A percentile compares a stretch with the other conserved stretches of the same genome.
Conservation (phyloP, 2,797 vertebrate species). For the Gymnocypris eckloni region DNA sequence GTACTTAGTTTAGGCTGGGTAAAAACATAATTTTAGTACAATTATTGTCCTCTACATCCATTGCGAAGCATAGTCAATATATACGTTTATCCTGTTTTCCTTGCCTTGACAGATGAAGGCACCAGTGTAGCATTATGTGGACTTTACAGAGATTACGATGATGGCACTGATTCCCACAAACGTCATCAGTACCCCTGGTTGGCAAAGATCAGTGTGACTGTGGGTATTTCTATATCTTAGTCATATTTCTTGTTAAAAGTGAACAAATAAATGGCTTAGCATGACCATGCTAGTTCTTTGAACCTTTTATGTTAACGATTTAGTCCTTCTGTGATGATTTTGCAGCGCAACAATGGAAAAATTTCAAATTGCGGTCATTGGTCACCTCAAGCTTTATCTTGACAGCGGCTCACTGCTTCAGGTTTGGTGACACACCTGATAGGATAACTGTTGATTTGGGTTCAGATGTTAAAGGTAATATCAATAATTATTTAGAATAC, state of each 20-base stretch:
- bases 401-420: conserved; percentile 80
- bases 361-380: conserved; percentile 69
- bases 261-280: not conserved
- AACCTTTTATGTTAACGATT: not conserved
- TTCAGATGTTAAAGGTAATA: not conserved
- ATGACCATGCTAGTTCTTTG: not conserved
- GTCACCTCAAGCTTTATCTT: conserved; percentile 73
- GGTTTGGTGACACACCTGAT: not conserved
- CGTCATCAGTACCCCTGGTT: conserved; percentile 72
- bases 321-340: not conserved
- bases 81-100: not conserved
- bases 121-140: conserved; percentile 72
- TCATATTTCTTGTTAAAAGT: not conserved
- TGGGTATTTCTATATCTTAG: conserved; percentile 56
- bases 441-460: conserved; percentile 21
- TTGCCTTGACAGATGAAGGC: conserved; percentile 68
- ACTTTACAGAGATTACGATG: conserved; percentile 65
- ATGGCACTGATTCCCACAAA: fast-evolving
- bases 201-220: conserved; percentile 64
- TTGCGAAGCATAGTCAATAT: not conserved
- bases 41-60: not conserved
- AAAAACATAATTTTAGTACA: not conserved
- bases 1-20: not conserved
- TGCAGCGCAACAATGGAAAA: conserved; percentile 15
- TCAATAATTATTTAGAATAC: not conserved